phyloP scores from a whole-genome alignment of 2,113 vertebrate genomes.

The Microtus oregoni region DNA sequence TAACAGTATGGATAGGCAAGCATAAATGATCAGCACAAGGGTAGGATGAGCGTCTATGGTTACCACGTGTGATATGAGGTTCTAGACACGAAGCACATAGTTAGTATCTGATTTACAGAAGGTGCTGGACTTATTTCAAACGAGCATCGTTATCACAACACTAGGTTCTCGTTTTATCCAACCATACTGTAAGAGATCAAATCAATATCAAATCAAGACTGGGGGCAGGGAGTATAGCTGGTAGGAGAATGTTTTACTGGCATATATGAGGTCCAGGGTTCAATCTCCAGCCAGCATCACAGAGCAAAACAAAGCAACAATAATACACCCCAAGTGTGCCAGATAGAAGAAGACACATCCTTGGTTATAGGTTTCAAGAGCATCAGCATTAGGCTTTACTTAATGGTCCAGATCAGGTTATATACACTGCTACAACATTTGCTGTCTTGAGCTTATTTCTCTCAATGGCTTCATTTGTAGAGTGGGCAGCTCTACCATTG shows the following conservation, averaged over 20 bases:
- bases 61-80: neutral
- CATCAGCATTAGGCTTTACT: neutral
- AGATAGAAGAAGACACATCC: conserved; percentile 10
- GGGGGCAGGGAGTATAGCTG: neutral
- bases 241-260: neutral
- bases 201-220: conserved; percentile 61
- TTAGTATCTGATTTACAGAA: neutral
- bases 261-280: neutral
- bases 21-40: neutral
- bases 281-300: neutral
- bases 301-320: neutral
- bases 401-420: neutral
- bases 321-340: conserved; percentile 30
- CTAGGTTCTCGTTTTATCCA: conserved; percentile 19
- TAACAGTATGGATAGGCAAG: neutral
- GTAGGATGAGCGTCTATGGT: neutral
- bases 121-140: neutral
- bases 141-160: neutral
- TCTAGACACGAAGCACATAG: neutral
- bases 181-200: neutral
- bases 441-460: neutral
- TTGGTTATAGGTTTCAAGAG: neutral
- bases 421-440: neutral
- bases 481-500: neutral
- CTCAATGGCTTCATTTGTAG: neutral